Conservation (phyloP, 2,888 invertebrate species). For the Falcaria lacertinaria region DNA sequence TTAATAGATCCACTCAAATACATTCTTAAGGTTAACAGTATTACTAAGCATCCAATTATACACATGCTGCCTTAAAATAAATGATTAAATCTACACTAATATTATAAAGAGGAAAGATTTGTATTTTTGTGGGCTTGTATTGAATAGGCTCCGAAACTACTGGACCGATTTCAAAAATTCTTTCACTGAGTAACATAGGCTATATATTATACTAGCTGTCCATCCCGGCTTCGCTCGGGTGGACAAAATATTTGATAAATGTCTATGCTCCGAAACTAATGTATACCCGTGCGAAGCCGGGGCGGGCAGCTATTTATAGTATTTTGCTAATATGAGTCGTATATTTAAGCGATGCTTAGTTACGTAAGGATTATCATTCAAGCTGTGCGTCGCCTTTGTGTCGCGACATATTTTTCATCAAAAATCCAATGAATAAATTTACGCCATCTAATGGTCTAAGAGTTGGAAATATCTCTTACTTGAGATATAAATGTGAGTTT, state of each 20-base stretch:
- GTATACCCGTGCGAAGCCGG: too few relatives aligned
- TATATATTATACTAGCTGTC: too few relatives aligned
- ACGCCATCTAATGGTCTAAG: not conserved
- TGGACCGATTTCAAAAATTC: too few relatives aligned
- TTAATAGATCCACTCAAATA: not conserved
- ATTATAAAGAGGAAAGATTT: not conserved
- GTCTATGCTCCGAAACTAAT: too few relatives aligned
- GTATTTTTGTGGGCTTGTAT: too few relatives aligned
- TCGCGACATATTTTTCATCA: not conserved
- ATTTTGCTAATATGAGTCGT: not conserved
- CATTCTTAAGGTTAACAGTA: not conserved
- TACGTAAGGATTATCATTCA: not conserved
- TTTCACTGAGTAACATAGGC: too few relatives aligned
- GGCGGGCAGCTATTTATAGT: too few relatives aligned
- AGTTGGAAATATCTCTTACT: not conserved
- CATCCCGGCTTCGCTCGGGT: too few relatives aligned
- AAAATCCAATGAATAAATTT: not conserved
- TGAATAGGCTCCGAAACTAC: too few relatives aligned
- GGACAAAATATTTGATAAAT: too few relatives aligned
- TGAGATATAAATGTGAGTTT: too few relatives aligned
- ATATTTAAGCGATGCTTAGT: not conserved
- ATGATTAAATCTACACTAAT: constrained; percentile 15
- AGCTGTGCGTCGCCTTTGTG: not conserved
- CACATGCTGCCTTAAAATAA: constrained; percentile 18
- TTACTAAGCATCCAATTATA: constrained; percentile 13